A percentile compares a stretch with the other conserved stretches of the same genome.
phyloP scores from a whole-genome alignment of 1,140 invertebrate species.

The Plectus sambesii region DNA sequence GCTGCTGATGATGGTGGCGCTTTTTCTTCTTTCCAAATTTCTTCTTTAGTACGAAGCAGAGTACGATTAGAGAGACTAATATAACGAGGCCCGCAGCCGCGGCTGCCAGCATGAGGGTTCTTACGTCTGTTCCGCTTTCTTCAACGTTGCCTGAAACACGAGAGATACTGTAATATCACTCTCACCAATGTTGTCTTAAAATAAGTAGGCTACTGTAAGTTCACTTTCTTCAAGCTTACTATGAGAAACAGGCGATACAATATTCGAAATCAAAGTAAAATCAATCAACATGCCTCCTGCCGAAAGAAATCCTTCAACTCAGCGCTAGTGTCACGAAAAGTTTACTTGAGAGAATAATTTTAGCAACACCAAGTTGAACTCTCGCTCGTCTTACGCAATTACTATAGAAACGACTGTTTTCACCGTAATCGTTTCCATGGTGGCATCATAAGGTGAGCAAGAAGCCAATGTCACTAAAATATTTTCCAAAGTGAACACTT shows the following conservation, averaged over 20 bases:
- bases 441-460: conserved; percentile 6
- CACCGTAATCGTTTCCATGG: not conserved
- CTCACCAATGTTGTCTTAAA: not conserved
- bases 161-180: not conserved
- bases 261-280: conserved; percentile 9
- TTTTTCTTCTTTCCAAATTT: conserved; percentile 38
- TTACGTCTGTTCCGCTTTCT: conserved; percentile 28
- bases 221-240: not conserved
- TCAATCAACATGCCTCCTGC: conserved; percentile 7
- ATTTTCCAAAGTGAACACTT: too few species aligned
- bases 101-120: conserved; percentile 37
- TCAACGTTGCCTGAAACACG: conserved; percentile 35
- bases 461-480: too few species aligned
- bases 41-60: conserved; percentile 42
- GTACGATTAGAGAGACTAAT: conserved; percentile 37
- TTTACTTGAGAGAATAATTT: conserved; percentile 1
- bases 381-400: not conserved
- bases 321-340: not conserved
- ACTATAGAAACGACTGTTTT: not conserved
- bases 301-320: conserved; percentile 12
- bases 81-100: conserved; percentile 39
- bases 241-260: not conserved
- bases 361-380: conserved; percentile 9
- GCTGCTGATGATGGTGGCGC: too few species aligned
- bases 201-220: not conserved